Percentiles rank a stretch among this genome's conserved stretches.
Evolutionary conservation across 1,140 invertebrate genomes (phyloP).

Genomic region (Piezodorus guildinii): DNA sequence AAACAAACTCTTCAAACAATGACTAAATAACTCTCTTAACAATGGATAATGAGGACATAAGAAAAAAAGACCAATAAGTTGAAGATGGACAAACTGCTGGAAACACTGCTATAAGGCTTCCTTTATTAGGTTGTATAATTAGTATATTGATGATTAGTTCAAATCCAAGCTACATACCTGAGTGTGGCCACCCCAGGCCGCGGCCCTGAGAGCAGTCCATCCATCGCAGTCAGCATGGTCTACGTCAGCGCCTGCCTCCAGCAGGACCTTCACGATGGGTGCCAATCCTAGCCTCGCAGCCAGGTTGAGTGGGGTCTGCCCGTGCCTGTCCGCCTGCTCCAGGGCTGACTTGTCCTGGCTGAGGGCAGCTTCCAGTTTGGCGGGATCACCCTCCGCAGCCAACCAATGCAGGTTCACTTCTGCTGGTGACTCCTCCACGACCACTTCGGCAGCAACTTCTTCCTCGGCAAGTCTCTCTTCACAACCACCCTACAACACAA

Average conservation of each 20-base stretch:
- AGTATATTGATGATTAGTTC: too few species aligned
- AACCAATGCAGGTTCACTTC: conserved; percentile 47
- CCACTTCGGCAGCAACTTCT: conserved; percentile 13
- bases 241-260: conserved; percentile 60
- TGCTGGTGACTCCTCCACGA: conserved; percentile 18
- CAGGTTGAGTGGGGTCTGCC: conserved; percentile 70
- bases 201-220: conserved; percentile 76
- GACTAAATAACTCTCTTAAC: too few species aligned
- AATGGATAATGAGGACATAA: too few species aligned
- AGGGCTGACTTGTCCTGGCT: conserved; percentile 43
- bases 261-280: conserved; percentile 53
- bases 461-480: conserved; percentile 22
- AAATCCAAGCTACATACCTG: too few species aligned
- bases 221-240: conserved; percentile 81
- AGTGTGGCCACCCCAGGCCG: conserved; percentile 86
- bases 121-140: too few species aligned
- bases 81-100: too few species aligned
- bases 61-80: too few species aligned
- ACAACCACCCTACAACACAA: conserved; percentile 7
- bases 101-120: too few species aligned
- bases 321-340: conserved; percentile 56
- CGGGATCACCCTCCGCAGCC: conserved; percentile 59
- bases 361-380: conserved; percentile 49
- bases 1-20: too few species aligned
- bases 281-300: conserved; percentile 71